Conservation (phyloP, 2,888 invertebrate species). For the Erebia epiphron region DNA sequence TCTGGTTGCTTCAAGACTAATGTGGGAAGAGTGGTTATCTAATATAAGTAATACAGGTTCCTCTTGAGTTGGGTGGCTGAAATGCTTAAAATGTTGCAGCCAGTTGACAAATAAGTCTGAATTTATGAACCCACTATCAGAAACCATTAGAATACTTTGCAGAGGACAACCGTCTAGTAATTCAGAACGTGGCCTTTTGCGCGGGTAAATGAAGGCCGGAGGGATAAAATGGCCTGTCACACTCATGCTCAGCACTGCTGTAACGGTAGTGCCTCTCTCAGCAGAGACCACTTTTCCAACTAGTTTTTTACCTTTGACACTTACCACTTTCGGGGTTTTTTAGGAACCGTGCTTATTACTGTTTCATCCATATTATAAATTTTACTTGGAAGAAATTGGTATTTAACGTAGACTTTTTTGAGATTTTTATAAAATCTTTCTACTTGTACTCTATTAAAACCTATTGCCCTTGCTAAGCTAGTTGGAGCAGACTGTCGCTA, state of each 20-base stretch:
- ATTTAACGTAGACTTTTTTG: too few species aligned
- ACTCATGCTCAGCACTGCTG: too few species aligned
- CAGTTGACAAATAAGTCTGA: constrained; percentile 1
- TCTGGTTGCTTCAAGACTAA: neutral
- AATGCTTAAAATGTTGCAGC: constrained; percentile 3
- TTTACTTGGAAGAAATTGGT: too few species aligned
- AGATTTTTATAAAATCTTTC: neutral
- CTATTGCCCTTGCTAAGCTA: neutral
- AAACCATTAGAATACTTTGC: neutral
- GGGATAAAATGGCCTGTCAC: too few species aligned
- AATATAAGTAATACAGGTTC: constrained; percentile 2
- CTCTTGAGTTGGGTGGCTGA: neutral
- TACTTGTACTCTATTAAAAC: neutral
- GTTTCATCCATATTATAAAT: too few species aligned
- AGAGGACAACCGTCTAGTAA: neutral
- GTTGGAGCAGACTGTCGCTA: neutral
- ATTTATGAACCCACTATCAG: constrained; percentile 1
- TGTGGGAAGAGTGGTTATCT: constrained; percentile 1
- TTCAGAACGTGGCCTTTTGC: neutral
- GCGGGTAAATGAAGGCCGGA: too few species aligned
- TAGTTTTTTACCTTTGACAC: too few species aligned
- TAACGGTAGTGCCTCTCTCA: too few species aligned
- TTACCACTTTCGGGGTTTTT: too few species aligned
- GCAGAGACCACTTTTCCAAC: too few species aligned
- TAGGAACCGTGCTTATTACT: too few species aligned